phyloP scores from a whole-genome alignment of 2,113 vertebrate genomes.

The Pachyramphus minor region DNA sequence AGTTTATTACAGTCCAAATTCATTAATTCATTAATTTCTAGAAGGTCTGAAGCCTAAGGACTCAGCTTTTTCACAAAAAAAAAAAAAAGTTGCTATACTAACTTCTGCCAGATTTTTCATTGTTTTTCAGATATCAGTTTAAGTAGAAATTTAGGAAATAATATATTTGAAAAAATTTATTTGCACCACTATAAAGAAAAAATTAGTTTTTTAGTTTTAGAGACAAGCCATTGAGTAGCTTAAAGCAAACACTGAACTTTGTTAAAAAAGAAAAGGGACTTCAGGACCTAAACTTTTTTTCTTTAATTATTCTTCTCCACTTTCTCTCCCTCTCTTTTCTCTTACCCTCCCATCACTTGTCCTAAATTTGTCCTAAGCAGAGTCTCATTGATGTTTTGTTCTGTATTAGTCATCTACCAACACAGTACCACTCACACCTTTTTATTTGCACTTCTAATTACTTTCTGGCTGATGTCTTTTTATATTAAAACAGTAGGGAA shows the following conservation, averaged over 20 bases:
- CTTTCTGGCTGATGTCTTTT: not conserved
- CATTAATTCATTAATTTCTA: not conserved
- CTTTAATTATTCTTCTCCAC: rapidly evolving
- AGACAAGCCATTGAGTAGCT: not conserved
- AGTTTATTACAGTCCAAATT: not conserved
- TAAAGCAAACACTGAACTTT: not conserved
- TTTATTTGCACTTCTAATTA: not conserved
- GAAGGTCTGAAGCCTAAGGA: not conserved
- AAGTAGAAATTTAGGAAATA: not conserved
- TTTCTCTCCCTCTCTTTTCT: not conserved
- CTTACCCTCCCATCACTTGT: not conserved
- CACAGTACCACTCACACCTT: not conserved
- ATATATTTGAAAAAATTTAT: not conserved
- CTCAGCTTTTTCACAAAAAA: rapidly evolving
- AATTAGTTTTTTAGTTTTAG: not conserved
- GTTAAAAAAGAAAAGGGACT: not conserved
- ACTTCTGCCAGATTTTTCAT: not conserved
- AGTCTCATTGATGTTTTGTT: not conserved
- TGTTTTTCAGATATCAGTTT: not conserved
- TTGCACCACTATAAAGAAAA: not conserved
- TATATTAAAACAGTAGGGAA: not conserved
- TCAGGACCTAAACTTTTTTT: not conserved
- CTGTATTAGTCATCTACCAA: not conserved
- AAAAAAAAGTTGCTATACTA: not conserved
- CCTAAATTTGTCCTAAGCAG: not conserved